phyloP scores from a whole-genome alignment of 2,113 vertebrate genomes.

The Chamaea fasciata region DNA sequence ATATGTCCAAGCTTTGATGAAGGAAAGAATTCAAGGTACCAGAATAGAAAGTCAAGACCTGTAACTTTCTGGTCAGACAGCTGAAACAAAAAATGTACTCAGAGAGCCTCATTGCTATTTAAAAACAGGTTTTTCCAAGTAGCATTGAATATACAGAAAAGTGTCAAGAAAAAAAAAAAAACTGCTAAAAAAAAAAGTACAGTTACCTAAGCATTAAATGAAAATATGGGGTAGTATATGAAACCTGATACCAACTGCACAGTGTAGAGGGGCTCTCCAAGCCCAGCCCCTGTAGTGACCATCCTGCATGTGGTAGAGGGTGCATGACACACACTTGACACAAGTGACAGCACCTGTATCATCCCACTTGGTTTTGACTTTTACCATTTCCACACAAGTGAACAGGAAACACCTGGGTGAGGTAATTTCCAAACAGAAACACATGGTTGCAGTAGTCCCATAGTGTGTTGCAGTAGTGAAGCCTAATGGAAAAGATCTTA shows the following conservation, averaged over 20 bases:
- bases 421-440: not conserved
- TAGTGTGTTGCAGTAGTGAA: not conserved
- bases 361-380: not conserved
- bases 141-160: not conserved
- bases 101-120: not conserved
- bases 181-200: not conserved
- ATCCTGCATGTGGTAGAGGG: not conserved
- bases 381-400: not conserved
- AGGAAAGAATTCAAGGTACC: not conserved
- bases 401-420: not conserved
- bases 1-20: not conserved
- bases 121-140: not conserved
- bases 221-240: not conserved
- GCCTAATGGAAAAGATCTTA: not conserved
- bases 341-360: fast-evolving
- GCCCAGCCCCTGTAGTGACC: not conserved
- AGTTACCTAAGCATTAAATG: not conserved
- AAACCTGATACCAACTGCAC: not conserved
- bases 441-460: too few relatives aligned
- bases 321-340: not conserved
- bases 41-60: not conserved
- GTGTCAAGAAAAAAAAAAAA: not conserved
- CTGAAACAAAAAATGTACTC: not conserved
- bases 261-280: not conserved
- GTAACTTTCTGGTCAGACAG: not conserved